Percentiles rank a stretch among this genome's conserved stretches.
phyloP scores from a whole-genome alignment of 2,797 vertebrate species.

The Miichthys miiuy region DNA sequence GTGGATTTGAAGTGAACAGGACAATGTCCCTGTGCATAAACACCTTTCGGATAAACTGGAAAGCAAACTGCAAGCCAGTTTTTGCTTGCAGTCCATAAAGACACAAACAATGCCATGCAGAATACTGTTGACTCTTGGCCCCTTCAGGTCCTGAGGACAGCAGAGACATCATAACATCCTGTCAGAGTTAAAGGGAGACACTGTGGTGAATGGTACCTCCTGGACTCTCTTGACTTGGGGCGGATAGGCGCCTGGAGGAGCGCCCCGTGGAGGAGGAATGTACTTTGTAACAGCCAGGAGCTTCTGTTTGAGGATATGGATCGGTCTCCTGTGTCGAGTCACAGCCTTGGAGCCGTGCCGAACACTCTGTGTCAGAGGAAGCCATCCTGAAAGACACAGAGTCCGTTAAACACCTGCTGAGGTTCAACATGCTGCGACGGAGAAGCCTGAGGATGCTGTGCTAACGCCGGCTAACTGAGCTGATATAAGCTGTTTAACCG shows the following conservation, averaged over 20 bases:
- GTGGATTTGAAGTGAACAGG: too few species aligned
- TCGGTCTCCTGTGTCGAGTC: constrained; percentile 91
- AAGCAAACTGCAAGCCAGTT: too few species aligned
- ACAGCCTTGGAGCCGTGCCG: constrained; percentile 93
- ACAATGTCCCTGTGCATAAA: too few species aligned
- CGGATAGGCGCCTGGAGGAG: constrained; percentile 80
- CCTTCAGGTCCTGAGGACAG: background rate
- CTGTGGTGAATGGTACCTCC: constrained; percentile 68
- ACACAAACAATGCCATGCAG: too few species aligned
- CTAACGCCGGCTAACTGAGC: constrained; percentile 2
- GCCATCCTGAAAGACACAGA: constrained; percentile 82
- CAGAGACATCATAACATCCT: too few species aligned
- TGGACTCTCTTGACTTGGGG: background rate
- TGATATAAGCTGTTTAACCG: accelerated
- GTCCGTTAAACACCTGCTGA: background rate
- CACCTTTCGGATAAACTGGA: too few species aligned
- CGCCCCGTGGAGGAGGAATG: constrained; percentile 82
- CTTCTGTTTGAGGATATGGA: constrained; percentile 92
- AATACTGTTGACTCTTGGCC: too few species aligned
- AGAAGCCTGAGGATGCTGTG: background rate
- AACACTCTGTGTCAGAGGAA: constrained; percentile 86
- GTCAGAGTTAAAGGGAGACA: background rate
- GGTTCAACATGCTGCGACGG: too few species aligned
- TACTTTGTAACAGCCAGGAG: constrained; percentile 92
- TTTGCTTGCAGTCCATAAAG: too few species aligned